phyloP scores from a whole-genome alignment of 2,888 invertebrate genomes.

The Resseliella maxima region DNA sequence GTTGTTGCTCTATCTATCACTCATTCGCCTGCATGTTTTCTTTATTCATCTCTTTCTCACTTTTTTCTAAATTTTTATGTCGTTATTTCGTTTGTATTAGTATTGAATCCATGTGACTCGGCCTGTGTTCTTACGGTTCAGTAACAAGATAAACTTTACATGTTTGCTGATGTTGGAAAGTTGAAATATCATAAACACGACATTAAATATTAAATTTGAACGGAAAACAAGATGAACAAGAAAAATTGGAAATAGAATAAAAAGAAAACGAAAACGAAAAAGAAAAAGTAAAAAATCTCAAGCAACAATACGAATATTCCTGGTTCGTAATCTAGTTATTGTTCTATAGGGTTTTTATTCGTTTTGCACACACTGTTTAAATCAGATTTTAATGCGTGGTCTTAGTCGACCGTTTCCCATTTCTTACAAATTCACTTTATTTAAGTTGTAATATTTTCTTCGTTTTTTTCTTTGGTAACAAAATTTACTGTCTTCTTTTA shows the following conservation, averaged over 20 bases:
- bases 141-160: slow-evolving; percentile 12
- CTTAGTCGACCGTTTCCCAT: background rate
- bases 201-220: slow-evolving; percentile 31
- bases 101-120: background rate
- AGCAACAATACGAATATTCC: background rate
- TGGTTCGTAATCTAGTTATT: background rate
- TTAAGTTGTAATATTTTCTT: background rate
- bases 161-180: slow-evolving; percentile 14
- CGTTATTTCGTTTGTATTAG: background rate
- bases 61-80: background rate
- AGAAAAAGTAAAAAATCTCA: no score
- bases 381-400: slow-evolving; percentile 14
- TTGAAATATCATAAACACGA: slow-evolving; percentile 34
- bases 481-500: background rate
- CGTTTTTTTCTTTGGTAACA: background rate
- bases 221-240: background rate
- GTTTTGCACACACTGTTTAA: background rate
- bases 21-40: no score
- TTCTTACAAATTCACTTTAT: background rate
- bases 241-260: background rate
- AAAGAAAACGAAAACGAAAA: no score
- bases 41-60: background rate
- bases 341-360: background rate
- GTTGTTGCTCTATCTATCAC: no score
- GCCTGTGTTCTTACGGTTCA: slow-evolving; percentile 4